Percentiles rank a stretch among this genome's conserved stretches.
Evolutionary conservation across 2,113 vertebrate genomes (phyloP).

Genomic region (Pluvianellus socialis): DNA sequence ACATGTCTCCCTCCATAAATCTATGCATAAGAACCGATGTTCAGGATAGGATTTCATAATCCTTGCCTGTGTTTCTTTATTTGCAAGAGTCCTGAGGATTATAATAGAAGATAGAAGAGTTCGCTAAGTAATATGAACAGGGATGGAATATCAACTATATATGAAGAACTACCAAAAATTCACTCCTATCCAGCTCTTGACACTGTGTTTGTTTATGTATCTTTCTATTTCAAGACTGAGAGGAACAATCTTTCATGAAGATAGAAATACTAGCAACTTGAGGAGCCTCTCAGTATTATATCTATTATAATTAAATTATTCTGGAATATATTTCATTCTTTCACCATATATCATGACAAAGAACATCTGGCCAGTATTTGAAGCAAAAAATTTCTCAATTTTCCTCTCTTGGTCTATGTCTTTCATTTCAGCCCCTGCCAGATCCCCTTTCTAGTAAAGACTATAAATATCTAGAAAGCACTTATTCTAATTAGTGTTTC

Average conservation of each 20-base stretch:
- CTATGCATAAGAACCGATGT: not conserved
- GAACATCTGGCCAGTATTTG: not conserved
- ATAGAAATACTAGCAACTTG: not conserved
- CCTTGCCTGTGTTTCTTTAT: not conserved
- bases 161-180: not conserved
- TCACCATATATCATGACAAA: not conserved
- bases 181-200: not conserved
- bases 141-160: not conserved
- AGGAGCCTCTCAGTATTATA: not conserved
- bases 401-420: not conserved
- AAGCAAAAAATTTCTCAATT: not conserved
- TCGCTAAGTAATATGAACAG: not conserved
- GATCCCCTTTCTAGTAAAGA: slow-evolving; percentile 22
- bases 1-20: not conserved
- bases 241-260: not conserved
- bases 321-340: not conserved
- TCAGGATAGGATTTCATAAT: not conserved
- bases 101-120: not conserved
- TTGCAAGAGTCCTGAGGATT: not conserved
- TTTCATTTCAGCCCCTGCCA: not conserved
- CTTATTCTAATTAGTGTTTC: slow-evolving; percentile 14
- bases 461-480: slow-evolving; percentile 52
- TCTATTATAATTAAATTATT: not conserved
- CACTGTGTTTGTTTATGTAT: not conserved
- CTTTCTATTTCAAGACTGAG: not conserved